Conservation (phyloP, 1,140 invertebrate genomes). For the Meloidogyne floridensis region DNA sequence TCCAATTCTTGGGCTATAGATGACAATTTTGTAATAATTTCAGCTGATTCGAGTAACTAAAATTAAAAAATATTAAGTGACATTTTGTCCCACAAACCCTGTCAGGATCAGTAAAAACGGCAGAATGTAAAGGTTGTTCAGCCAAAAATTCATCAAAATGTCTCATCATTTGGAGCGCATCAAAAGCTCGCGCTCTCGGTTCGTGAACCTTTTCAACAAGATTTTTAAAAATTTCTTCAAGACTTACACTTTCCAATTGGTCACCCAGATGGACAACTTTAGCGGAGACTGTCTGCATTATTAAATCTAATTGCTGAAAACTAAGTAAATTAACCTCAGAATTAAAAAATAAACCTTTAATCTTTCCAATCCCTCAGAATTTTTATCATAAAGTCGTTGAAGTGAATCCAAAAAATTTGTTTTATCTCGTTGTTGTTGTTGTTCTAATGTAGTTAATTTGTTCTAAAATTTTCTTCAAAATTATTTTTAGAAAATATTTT, state of each 20-base stretch:
- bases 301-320: constrained; percentile 84
- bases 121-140: constrained; percentile 80
- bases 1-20: constrained; percentile 88
- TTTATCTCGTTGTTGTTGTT: constrained; percentile 54
- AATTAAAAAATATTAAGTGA: constrained; percentile 18
- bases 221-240: neutral
- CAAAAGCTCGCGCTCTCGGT: constrained; percentile 85
- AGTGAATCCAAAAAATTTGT: constrained; percentile 55
- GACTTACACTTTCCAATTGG: constrained; percentile 84
- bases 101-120: constrained; percentile 82
- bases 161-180: constrained; percentile 88
- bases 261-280: constrained; percentile 96
- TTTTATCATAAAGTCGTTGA: constrained; percentile 58
- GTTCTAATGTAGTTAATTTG: constrained; percentile 58
- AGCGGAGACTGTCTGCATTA: constrained; percentile 92
- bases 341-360: constrained; percentile 47
- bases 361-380: constrained; percentile 57
- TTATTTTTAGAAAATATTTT: neutral
- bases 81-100: constrained; percentile 70
- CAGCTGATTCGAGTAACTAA: constrained; percentile 90
- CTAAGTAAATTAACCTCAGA: neutral
- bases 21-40: constrained; percentile 94
- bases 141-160: constrained; percentile 90
- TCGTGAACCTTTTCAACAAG: constrained; percentile 72
- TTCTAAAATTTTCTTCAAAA: constrained; percentile 44